A percentile compares a stretch with the other conserved stretches of the same genome.
Evolutionary conservation across 2,888 invertebrate species (phyloP).

Genomic region (Ennomos erosarius): DNA sequence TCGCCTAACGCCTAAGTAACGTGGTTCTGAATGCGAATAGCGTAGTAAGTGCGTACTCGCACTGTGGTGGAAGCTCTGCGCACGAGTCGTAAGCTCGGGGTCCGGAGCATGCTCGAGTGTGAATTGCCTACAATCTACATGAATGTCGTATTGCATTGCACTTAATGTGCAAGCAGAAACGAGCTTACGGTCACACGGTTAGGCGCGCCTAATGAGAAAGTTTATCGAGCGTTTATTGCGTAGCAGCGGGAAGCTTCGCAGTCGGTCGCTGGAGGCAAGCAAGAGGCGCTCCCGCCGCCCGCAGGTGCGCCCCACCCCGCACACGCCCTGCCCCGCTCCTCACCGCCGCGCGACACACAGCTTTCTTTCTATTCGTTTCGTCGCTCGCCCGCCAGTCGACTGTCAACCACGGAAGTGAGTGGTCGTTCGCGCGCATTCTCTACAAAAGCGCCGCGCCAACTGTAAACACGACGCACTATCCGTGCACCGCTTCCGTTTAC

Average conservation of each 20-base stretch:
- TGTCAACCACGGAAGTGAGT: slow-evolving; percentile 72
- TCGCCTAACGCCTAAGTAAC: slow-evolving; percentile 22
- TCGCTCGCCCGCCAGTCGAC: slow-evolving; percentile 71
- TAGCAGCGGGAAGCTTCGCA: slow-evolving; percentile 82
- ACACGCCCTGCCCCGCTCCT: slow-evolving; percentile 52
- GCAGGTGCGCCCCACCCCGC: slow-evolving; percentile 73
- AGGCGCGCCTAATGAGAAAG: slow-evolving; percentile 85
- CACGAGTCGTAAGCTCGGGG: slow-evolving; percentile 53
- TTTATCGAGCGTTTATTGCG: slow-evolving; percentile 86
- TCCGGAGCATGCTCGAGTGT: slow-evolving; percentile 54
- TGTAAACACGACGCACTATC: slow-evolving; percentile 82
- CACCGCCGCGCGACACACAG: slow-evolving; percentile 58
- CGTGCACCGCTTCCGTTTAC: slow-evolving; percentile 75
- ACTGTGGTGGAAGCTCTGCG: slow-evolving; percentile 46
- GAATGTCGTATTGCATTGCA: slow-evolving; percentile 71
- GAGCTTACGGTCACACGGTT: slow-evolving; percentile 83
- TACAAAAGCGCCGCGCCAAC: slow-evolving; percentile 74
- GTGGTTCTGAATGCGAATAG: slow-evolving; percentile 42
- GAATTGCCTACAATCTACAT: slow-evolving; percentile 64
- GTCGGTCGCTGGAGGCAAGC: slow-evolving; percentile 66
- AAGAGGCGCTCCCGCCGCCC: slow-evolving; percentile 70
- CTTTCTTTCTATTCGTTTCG: slow-evolving; percentile 58
- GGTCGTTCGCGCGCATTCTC: slow-evolving; percentile 50
- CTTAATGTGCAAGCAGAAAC: slow-evolving; percentile 75
- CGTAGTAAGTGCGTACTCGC: slow-evolving; percentile 46